Base-by-base conservation (phyloP, 1,140 invertebrate species). In the Antheraea mylitta region DNA sequence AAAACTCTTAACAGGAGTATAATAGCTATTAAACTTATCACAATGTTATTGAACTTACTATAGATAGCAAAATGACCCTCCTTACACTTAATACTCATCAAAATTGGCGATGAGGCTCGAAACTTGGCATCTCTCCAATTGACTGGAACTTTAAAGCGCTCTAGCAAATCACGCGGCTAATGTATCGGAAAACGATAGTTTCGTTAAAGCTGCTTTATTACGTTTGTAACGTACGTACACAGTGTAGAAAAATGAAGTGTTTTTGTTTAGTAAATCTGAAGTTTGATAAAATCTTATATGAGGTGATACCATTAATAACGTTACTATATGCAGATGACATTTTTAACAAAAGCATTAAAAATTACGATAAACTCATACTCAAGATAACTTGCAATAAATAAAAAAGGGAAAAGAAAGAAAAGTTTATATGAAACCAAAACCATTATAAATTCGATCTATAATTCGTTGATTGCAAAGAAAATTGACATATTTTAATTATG, bases 61-160 rank as follows among this genome's bases (percentile, higher is more conserved):
- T 69, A 71, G 69, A 71, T 64, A 72, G 18, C 38, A 18, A 64
- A 63, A 71, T 74, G 69, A 75, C 66, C 70, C 53, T 65, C 63
- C 59, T 68, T 70, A 67, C 58, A 70, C 66, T 19, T 68, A 66
- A 69, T 69, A 71, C 69, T 63, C 71, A 74, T 78, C 76, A 75
- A 72, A 75, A 72, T 75, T 69, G 73, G 70, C 76, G 69, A 58
- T 61, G 60, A 53, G 62, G 65, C 22, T 37, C 22, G 37, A 65
- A 45, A n/a, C 37, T 66, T 78, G 73, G 76, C 69, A 5, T 0
- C 18, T 60, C 38, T 73, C 73, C 73, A 78, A 67, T 18, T 10
- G 45, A 45, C 13, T 60, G 19, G 22, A 22, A 58, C 16, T 66
- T 11, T 58, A 60, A 37, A 68, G 68, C 70, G 64, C 63, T 64